These are phyloP conservation scores for Drosophila imparisetae DNA, from an alignment of 2,888 invertebrate species.

Conservation along the genomic window DNA sequence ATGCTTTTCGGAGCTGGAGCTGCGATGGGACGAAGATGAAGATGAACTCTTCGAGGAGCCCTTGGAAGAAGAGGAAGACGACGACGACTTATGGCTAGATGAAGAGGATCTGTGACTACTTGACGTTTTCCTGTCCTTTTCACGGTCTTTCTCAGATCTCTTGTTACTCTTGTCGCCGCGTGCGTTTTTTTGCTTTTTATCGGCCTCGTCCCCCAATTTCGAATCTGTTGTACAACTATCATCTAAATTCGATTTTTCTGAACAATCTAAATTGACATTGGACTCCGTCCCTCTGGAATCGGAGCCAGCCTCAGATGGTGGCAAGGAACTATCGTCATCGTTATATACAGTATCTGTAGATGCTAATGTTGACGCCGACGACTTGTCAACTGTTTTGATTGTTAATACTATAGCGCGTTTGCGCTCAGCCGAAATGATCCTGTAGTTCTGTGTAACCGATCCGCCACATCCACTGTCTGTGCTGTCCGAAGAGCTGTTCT, in stretches of 20 bases:
- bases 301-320: constrained; percentile 47
- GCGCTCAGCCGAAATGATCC: constrained; percentile 80
- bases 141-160: constrained; percentile 82
- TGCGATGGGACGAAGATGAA: constrained; percentile 81
- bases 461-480: constrained; percentile 84
- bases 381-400: constrained; percentile 85
- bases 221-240: constrained; percentile 56
- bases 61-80: constrained; percentile 84
- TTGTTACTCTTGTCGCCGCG: constrained; percentile 66
- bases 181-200: constrained; percentile 68
- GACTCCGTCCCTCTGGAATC: constrained; percentile 54
- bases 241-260: constrained; percentile 80
- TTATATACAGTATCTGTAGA: constrained; percentile 41
- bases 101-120: constrained; percentile 81
- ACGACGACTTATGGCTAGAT: constrained; percentile 83
- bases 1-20: constrained; percentile 83
- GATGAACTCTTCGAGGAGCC: constrained; percentile 80
- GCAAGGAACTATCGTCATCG: constrained; percentile 73
- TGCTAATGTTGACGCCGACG: constrained; percentile 40
- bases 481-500: constrained; percentile 75
- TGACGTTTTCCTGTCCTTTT: constrained; percentile 77
- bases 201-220: constrained; percentile 65
- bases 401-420: constrained; percentile 82
- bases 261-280: constrained; percentile 48
- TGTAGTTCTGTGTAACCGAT: constrained; percentile 57